Base-by-base conservation (phyloP, 2,113 vertebrate genomes). In the Sapajus apella region DNA sequence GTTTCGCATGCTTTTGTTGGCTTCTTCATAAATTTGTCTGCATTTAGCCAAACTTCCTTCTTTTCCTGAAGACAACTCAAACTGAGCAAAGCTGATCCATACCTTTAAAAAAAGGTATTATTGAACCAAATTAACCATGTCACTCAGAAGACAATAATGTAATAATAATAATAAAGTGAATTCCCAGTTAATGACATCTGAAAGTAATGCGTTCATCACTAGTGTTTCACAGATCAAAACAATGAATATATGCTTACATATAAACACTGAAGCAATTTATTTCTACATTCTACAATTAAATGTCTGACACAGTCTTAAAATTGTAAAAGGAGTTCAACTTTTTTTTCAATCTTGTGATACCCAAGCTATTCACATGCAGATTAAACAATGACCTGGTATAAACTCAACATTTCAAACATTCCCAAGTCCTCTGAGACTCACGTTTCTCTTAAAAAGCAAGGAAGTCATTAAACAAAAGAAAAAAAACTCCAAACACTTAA, bases 71-170 rank as follows among this genome's bases (percentile, higher is more conserved):
- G 99, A 99, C 50, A 99, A 98, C 98, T 99, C 99, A 20, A 99
- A 99, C 98, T 99, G 99, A 0, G 99, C 99, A 88, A 99, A 99
- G 98, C 99, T 99, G 98, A 99, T 99, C 99, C 99, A 99, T 0
- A 99, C 99, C 99, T 99, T 98, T 0, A 18, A 87, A 96, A 76
- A 56, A 89, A 90, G 73, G 35, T 23, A 91, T 96, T 66, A 87
- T 0, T 37, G 47, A 94, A 85, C 30, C 30, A 97, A 97, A 95
- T 96, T 90, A 98, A 47, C 32, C 47, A 83, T 35, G 37, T 83
- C 17, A 90, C 18, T 37, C 73, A 89, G 40, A 93, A 94, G 50
- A 73, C 1, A 83, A 32, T 79, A 52, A 76, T 64, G 2, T 56
- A 56, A 37, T 64, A 68, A 43, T 64, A 68, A 23, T 30, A 56